These are phyloP conservation scores for Sebastes miniatus DNA, from an alignment of 2,797 vertebrate species.

Conservation along the genomic window DNA sequence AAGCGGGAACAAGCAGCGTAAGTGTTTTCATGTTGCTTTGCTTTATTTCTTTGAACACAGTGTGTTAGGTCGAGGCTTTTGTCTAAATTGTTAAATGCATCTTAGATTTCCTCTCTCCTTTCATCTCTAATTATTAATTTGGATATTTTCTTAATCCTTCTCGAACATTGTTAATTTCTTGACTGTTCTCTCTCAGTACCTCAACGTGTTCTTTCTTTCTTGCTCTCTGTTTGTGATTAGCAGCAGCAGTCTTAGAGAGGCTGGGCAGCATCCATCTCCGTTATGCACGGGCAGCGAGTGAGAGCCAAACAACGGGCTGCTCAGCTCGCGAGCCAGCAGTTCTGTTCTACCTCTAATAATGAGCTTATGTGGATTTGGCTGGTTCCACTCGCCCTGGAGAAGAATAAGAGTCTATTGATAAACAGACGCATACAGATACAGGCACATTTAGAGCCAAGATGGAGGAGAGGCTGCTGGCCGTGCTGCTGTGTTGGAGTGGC, in stretches of 20 bases:
- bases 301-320: slow-evolving; percentile 52
- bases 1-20: too few relatives aligned
- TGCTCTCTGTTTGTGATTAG: slow-evolving; percentile 22
- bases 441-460: slow-evolving; percentile 59
- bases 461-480: slow-evolving; percentile 56
- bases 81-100: background rate
- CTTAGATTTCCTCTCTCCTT: background rate
- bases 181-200: background rate
- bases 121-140: background rate
- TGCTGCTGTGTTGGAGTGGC: slow-evolving; percentile 36
- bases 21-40: too few relatives aligned
- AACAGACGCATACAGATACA: slow-evolving; percentile 61
- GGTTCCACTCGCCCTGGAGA: slow-evolving; percentile 43
- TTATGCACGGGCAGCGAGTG: slow-evolving; percentile 44
- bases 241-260: slow-evolving; percentile 24
- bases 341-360: slow-evolving; percentile 72
- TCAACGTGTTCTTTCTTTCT: background rate
- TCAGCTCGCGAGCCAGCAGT: slow-evolving; percentile 57
- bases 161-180: background rate
- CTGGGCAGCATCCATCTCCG: slow-evolving; percentile 28
- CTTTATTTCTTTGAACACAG: background rate
- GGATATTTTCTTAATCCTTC: background rate
- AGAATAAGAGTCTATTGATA: slow-evolving; percentile 64
- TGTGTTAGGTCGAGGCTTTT: background rate
- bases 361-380: slow-evolving; percentile 75